phyloP scores from a whole-genome alignment of 2,797 vertebrate genomes.

The Varecia variegata region DNA sequence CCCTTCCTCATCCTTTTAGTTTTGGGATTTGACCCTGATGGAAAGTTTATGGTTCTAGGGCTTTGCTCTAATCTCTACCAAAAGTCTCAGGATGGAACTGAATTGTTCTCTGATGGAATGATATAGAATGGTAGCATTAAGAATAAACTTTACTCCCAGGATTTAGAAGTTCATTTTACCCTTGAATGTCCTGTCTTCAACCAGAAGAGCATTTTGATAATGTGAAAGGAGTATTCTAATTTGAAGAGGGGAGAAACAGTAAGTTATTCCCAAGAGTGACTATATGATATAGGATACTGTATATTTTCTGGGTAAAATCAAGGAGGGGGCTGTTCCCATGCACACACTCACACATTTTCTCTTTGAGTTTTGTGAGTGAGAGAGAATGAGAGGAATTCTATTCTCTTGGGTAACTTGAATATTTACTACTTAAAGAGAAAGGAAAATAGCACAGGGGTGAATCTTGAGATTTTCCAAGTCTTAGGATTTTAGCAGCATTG shows the following conservation, averaged over 20 bases:
- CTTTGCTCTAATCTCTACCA: not conserved
- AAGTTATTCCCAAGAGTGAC: not conserved
- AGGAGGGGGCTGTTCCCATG: not conserved
- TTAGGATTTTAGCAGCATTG: not conserved
- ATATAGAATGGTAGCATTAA: not conserved
- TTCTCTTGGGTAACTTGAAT: not conserved
- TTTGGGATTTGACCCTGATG: not conserved
- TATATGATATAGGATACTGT: not conserved
- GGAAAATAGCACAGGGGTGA: not conserved
- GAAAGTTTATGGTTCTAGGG: not conserved
- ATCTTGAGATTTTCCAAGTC: not conserved
- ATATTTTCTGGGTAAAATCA: not conserved
- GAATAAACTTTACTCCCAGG: not conserved
- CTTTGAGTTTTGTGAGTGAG: not conserved
- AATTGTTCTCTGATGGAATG: not conserved
- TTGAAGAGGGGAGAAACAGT: not conserved
- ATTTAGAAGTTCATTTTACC: not conserved
- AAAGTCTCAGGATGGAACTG: not conserved
- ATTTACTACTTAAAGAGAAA: constrained; percentile 35
- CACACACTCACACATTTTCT: not conserved
- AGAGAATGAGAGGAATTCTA: not conserved
- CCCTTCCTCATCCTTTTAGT: not conserved
- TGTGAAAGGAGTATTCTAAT: not conserved
- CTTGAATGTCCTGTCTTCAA: not conserved
- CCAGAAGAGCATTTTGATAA: not conserved